A percentile compares a stretch with the other conserved stretches of the same genome.
Conservation (phyloP, 2,888 invertebrate genomes). For the Limnephilus lunatus region DNA sequence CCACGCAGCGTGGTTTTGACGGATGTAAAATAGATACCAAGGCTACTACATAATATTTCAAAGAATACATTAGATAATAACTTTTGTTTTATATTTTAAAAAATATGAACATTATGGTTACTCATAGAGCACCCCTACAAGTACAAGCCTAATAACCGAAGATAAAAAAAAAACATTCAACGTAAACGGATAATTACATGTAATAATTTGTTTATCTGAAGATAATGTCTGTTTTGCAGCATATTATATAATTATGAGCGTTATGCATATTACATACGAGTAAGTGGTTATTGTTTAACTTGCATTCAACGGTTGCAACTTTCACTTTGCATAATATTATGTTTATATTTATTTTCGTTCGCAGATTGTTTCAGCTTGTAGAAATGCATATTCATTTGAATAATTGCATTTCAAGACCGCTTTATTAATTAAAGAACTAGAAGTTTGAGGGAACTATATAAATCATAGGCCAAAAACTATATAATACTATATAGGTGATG, state of each 20-base stretch:
- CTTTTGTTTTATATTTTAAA: neutral
- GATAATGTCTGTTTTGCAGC: neutral
- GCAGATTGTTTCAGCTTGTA: neutral
- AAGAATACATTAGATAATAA: neutral
- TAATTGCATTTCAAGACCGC: neutral
- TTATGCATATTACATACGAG: neutral
- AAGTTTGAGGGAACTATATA: too few relatives aligned
- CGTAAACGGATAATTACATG: neutral
- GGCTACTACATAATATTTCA: neutral
- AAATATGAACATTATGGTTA: neutral
- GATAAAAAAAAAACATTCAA: neutral
- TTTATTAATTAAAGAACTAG: neutral
- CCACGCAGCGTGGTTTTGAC: neutral
- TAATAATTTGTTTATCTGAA: neutral
- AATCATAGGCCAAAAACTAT: too few relatives aligned
- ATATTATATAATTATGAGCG: neutral
- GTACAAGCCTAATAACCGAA: too few relatives aligned
- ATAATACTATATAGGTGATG: too few relatives aligned
- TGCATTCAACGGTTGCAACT: neutral
- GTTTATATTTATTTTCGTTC: neutral
- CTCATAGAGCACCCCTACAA: neutral
- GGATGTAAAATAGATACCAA: neutral
- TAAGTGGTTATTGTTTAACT: constrained; percentile 11
- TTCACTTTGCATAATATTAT: neutral
- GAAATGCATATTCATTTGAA: neutral